Percentiles rank a stretch among this genome's conserved stretches.
phyloP scores from a whole-genome alignment of 2,888 invertebrate species.

The Conus canariensis region DNA sequence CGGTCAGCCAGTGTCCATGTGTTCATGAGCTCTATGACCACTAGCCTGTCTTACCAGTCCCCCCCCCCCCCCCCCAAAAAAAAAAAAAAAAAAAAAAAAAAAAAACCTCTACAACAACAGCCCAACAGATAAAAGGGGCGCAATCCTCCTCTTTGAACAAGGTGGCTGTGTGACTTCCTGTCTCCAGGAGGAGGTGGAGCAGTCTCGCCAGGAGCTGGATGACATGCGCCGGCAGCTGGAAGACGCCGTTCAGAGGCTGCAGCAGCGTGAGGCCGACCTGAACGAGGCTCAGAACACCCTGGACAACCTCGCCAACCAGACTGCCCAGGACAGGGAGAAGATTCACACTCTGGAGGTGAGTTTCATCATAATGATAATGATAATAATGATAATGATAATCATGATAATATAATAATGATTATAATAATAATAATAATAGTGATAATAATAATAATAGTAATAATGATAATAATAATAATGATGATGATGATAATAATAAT shows the following conservation, averaged over 20 bases:
- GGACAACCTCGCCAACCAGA: slow-evolving; percentile 32
- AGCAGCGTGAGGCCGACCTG: slow-evolving; percentile 23
- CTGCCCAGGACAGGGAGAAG: slow-evolving; percentile 2
- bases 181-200: slow-evolving; percentile 21
- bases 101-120: not conserved
- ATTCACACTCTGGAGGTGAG: slow-evolving; percentile 20
- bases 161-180: no score
- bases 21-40: not conserved
- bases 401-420: no score
- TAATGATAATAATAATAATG: no score
- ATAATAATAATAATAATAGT: no score
- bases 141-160: no score
- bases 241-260: slow-evolving; percentile 5
- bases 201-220: slow-evolving; percentile 21
- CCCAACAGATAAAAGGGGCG: no score
- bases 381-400: no score
- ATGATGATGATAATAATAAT: no score
- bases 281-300: slow-evolving; percentile 11
- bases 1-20: no score
- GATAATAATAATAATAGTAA: no score
- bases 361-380: not conserved
- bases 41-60: not conserved
- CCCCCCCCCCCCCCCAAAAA: not conserved
- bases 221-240: slow-evolving; percentile 13
- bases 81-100: no score